These are phyloP conservation scores for Centroberyx gerrardi DNA, from an alignment of 2,797 vertebrate species.

Conservation along the genomic window DNA sequence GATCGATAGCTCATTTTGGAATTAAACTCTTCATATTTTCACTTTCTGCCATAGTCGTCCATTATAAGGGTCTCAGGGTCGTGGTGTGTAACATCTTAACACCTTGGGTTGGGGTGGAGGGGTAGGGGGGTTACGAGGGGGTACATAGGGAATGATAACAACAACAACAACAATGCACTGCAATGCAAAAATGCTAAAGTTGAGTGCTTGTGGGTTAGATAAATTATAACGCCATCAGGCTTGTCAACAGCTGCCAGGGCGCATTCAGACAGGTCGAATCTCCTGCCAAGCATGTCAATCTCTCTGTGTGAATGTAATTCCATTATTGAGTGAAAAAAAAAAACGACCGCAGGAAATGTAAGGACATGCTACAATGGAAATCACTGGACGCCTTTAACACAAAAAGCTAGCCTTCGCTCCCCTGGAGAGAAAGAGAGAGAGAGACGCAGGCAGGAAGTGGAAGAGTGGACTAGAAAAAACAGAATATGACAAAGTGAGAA, in stretches of 20 bases:
- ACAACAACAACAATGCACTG: conserved; percentile 22
- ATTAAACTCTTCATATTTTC: too few species aligned
- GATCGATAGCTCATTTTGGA: background rate
- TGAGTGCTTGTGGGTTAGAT: conserved; percentile 57
- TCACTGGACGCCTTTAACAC: conserved; percentile 44
- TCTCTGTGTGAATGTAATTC: conserved; percentile 34
- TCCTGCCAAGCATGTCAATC: conserved; percentile 10
- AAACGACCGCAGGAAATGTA: conserved; percentile 60
- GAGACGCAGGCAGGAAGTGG: conserved; percentile 40
- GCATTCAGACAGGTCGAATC: conserved; percentile 47
- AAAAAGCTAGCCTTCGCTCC: conserved; percentile 47
- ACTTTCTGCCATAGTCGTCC: conserved; percentile 15
- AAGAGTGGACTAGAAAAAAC: conserved; percentile 32
- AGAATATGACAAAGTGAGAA: conserved; percentile 42
- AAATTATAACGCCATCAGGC: conserved; percentile 55
- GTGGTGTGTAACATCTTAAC: conserved; percentile 21
- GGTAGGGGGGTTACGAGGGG: background rate
- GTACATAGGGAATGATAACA: conserved; percentile 6
- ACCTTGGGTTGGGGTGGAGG: background rate
- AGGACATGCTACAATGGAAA: conserved; percentile 55
- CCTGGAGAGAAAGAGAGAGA: conserved; percentile 49
- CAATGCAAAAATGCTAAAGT: conserved; percentile 35
- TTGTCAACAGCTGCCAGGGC: conserved; percentile 63
- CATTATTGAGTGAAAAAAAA: conserved; percentile 30
- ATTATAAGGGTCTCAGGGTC: background rate